A percentile compares a stretch with the other conserved stretches of the same genome.
phyloP scores from a whole-genome alignment of 35 echinoderm and acorn worm species.

The Eucidaris tribuloides region DNA sequence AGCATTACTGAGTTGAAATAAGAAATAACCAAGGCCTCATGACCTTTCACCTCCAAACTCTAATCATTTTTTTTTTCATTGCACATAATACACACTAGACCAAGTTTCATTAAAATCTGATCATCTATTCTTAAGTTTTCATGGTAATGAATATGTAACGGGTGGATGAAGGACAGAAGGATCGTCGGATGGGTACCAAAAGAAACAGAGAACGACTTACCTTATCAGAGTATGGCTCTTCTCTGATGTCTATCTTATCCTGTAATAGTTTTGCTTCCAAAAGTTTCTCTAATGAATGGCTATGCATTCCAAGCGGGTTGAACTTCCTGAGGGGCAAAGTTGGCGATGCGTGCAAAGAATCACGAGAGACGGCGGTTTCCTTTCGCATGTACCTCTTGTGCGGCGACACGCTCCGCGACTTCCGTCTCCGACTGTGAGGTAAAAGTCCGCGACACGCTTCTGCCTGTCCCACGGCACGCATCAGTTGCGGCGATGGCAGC shows the following conservation, averaged over 20 bases:
- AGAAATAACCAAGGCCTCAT: no score
- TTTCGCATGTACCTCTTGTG: conserved; percentile 53
- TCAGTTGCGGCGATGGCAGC: not conserved
- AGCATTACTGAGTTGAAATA: no score
- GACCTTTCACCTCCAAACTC: no score
- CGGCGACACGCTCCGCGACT: conserved; percentile 82
- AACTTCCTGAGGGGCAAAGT: conserved; percentile 53
- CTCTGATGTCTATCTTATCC: conserved; percentile 77
- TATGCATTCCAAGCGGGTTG: conserved; percentile 25
- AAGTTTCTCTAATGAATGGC: conserved; percentile 44
- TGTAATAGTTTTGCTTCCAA: conserved; percentile 68
- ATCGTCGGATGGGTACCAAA: no score
- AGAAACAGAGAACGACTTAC: conserved; percentile 55
- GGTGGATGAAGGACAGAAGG: no score
- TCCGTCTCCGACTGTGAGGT: conserved; percentile 52
- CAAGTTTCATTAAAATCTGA: no score
- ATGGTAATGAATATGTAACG: no score
- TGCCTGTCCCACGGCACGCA: conserved; percentile 26
- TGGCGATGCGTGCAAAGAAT: conserved; percentile 60
- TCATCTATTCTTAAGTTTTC: no score
- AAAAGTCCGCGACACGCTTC: conserved; percentile 28
- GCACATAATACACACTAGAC: no score
- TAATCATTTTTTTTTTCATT: no score
- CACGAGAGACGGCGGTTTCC: conserved; percentile 40
- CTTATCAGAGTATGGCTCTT: conserved; percentile 94